A percentile compares a stretch with the other conserved stretches of the same genome.
phyloP scores from a whole-genome alignment of 2,113 vertebrate genomes.

The Gymnocephalus cernua region DNA sequence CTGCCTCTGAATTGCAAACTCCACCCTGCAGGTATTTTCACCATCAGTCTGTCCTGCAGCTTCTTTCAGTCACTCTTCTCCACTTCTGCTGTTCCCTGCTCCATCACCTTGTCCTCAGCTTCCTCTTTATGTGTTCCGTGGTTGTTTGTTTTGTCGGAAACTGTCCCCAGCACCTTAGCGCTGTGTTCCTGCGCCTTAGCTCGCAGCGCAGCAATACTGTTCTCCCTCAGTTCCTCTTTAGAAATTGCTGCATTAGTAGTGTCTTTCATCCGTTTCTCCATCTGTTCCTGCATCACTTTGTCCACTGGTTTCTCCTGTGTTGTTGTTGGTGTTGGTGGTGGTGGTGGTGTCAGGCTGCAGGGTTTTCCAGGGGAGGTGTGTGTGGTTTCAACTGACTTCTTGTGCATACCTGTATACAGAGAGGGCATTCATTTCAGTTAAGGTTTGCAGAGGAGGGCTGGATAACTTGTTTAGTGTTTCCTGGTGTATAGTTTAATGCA shows the following conservation, averaged over 20 bases:
- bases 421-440: conserved; percentile 86
- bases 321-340: not conserved
- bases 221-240: conserved; percentile 96
- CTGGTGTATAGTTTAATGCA: not conserved
- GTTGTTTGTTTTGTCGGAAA: conserved; percentile 71
- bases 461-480: not conserved
- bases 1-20: conserved; percentile 5
- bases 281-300: conserved; percentile 82
- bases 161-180: conserved; percentile 94
- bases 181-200: conserved; percentile 98
- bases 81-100: conserved; percentile 74
- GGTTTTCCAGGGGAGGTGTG: conserved; percentile 86
- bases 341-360: conserved; percentile 70
- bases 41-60: conserved; percentile 6
- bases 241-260: conserved; percentile 85
- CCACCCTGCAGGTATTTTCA: not conserved
- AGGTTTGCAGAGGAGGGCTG: conserved; percentile 62
- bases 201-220: conserved; percentile 96
- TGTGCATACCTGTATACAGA: conserved; percentile 99
- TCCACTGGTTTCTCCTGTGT: conserved; percentile 86
- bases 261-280: conserved; percentile 72
- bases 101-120: conserved; percentile 66
- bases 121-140: conserved; percentile 79
- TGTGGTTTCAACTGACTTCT: conserved; percentile 94
- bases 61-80: conserved; percentile 46